A percentile compares a stretch with the other conserved stretches of the same genome.
These are phyloP conservation scores for Hypselothyrea guttata DNA, from an alignment of 2,888 invertebrate genomes.

Conservation along the genomic window DNA sequence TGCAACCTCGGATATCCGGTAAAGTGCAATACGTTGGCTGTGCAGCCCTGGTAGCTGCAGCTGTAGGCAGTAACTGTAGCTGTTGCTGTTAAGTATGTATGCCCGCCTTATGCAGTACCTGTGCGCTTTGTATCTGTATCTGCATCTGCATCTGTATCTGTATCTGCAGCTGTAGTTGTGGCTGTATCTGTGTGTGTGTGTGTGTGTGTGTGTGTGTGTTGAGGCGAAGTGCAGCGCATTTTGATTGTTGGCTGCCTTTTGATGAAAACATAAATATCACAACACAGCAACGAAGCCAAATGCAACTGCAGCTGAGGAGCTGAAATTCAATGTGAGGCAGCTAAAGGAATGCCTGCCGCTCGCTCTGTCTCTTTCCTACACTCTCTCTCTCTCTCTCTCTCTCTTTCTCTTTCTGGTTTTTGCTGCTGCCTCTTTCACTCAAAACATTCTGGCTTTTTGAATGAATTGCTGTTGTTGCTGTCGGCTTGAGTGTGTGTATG, in stretches of 20 bases:
- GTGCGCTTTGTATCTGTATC: slow-evolving; percentile 34
- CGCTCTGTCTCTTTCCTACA: slow-evolving; percentile 22
- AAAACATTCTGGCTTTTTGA: slow-evolving; percentile 46
- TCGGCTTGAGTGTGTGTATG: slow-evolving; percentile 2
- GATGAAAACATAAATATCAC: slow-evolving; percentile 77
- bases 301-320: slow-evolving; percentile 46
- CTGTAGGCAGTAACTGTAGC: slow-evolving; percentile 38
- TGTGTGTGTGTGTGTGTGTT: slow-evolving; percentile 31
- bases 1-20: too few species aligned
- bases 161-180: slow-evolving; percentile 24
- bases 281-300: slow-evolving; percentile 44
- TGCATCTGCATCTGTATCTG: slow-evolving; percentile 21
- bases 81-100: slow-evolving; percentile 26
- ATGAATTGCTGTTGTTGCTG: slow-evolving; percentile 61
- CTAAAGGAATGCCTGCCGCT: slow-evolving; percentile 37
- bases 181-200: slow-evolving; percentile 19
- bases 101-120: slow-evolving; percentile 42
- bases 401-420: slow-evolving; percentile 16
- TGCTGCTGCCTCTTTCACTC: too few species aligned
- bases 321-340: slow-evolving; percentile 29
- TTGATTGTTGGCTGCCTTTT: slow-evolving; percentile 77
- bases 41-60: slow-evolving; percentile 52
- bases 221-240: slow-evolving; percentile 73
- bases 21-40: too few species aligned
- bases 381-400: too few species aligned